These are phyloP conservation scores for Sitodiplosis mosellana DNA, from an alignment of 1,140 invertebrate genomes.

Conservation along the genomic window DNA sequence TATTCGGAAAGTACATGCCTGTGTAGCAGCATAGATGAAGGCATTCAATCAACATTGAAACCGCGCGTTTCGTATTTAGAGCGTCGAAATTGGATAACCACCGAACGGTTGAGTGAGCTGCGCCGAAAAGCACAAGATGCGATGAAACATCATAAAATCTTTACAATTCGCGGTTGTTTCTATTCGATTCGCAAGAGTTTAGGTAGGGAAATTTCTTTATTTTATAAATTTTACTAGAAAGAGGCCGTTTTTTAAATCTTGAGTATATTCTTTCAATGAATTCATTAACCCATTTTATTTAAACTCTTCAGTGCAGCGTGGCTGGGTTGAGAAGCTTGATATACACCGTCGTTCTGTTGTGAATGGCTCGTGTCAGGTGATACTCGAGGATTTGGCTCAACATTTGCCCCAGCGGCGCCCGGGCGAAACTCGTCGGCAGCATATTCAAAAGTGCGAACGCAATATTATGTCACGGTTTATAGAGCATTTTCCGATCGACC, in stretches of 20 bases:
- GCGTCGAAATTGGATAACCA: conserved; percentile 25
- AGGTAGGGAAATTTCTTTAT: background rate
- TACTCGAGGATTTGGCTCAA: conserved; percentile 20
- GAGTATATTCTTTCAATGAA: conserved; percentile 15
- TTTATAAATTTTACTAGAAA: background rate
- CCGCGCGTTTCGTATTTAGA: conserved; percentile 3
- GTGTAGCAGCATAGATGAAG: background rate
- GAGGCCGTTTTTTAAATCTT: background rate
- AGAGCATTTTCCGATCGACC: conserved; percentile 55
- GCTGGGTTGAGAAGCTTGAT: conserved; percentile 45
- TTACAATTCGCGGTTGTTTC: conserved; percentile 29
- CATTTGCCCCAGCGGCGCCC: conserved; percentile 19
- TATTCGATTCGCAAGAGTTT: conserved; percentile 16
- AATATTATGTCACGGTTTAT: conserved; percentile 43
- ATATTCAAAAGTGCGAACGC: conserved; percentile 31
- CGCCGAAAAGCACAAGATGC: conserved; percentile 28
- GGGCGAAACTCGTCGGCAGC: conserved; percentile 19
- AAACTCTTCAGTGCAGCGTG: conserved; percentile 31
- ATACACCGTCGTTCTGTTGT: conserved; percentile 26
- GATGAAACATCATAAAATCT: conserved; percentile 29
- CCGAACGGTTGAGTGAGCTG: conserved; percentile 27
- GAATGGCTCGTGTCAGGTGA: conserved; percentile 14
- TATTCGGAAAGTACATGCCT: conserved; percentile 1
- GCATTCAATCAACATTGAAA: background rate
- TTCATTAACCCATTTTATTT: conserved; percentile 33